Evolutionary conservation across 2,113 vertebrate genomes (phyloP).

Genomic region (Pterocles gutturalis): DNA sequence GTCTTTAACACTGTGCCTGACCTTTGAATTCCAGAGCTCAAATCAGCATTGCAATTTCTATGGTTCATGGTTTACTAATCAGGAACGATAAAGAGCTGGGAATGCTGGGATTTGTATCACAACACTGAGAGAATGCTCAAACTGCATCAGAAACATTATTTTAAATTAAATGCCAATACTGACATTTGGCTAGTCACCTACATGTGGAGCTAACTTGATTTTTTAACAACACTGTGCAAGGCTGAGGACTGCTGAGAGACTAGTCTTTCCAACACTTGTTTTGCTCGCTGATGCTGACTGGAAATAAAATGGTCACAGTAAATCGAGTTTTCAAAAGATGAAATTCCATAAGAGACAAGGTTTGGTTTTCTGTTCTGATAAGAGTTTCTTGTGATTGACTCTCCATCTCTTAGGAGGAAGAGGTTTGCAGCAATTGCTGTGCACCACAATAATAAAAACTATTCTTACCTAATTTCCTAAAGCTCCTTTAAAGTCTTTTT

Average conservation of each 20-base stretch:
- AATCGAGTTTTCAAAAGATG: background rate
- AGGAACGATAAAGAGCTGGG: background rate
- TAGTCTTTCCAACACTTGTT: background rate
- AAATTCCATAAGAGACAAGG: background rate
- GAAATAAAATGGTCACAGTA: background rate
- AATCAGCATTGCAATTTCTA: background rate
- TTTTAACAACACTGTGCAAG: background rate
- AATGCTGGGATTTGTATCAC: background rate
- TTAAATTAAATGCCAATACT: background rate
- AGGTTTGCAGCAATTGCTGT: background rate
- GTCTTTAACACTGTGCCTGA: background rate
- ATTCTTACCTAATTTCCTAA: slow-evolving; percentile 67
- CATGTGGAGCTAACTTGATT: background rate
- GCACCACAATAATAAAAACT: slow-evolving; percentile 48
- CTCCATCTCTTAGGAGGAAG: background rate
- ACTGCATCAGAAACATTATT: background rate
- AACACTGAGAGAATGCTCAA: background rate
- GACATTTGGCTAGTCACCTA: background rate
- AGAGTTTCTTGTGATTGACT: background rate
- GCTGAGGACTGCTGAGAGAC: background rate
- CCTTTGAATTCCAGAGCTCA: background rate
- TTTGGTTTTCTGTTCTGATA: background rate
- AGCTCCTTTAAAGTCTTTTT: slow-evolving; percentile 59
- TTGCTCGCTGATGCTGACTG: background rate
- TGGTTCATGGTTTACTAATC: background rate